Evolutionary conservation across 2,113 vertebrate genomes (phyloP).

Genomic region (Trogon melanurus): DNA sequence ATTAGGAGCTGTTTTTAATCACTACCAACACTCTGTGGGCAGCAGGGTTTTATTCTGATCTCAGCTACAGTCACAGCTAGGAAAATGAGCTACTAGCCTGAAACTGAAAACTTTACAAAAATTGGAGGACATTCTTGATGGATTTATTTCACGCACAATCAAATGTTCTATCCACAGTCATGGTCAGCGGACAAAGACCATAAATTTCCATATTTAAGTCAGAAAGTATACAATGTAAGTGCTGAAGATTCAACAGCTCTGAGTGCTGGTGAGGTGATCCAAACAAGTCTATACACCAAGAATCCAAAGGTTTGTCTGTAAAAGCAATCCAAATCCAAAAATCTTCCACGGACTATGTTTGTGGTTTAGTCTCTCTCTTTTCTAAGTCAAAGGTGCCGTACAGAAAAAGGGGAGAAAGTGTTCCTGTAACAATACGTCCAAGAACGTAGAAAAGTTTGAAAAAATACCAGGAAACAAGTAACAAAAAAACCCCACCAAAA

Average conservation of each 20-base stretch:
- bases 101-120: slow-evolving; percentile 12
- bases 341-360: background rate
- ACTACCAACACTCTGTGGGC: background rate
- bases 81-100: background rate
- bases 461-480: background rate
- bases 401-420: background rate
- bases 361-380: background rate
- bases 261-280: background rate
- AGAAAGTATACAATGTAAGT: background rate
- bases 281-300: background rate
- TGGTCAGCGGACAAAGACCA: background rate
- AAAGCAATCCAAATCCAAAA: background rate
- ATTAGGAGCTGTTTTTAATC: slow-evolving; percentile 17
- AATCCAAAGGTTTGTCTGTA: background rate
- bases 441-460: background rate
- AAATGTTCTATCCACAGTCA: background rate
- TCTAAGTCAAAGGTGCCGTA: background rate
- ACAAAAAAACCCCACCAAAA: background rate
- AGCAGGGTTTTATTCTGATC: background rate
- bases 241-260: background rate
- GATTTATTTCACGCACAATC: background rate
- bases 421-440: background rate
- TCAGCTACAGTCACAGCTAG: background rate
- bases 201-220: background rate
- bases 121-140: background rate